These are phyloP conservation scores for Cebidichthys violaceus DNA, from an alignment of 2,113 vertebrate genomes.

Conservation along the genomic window DNA sequence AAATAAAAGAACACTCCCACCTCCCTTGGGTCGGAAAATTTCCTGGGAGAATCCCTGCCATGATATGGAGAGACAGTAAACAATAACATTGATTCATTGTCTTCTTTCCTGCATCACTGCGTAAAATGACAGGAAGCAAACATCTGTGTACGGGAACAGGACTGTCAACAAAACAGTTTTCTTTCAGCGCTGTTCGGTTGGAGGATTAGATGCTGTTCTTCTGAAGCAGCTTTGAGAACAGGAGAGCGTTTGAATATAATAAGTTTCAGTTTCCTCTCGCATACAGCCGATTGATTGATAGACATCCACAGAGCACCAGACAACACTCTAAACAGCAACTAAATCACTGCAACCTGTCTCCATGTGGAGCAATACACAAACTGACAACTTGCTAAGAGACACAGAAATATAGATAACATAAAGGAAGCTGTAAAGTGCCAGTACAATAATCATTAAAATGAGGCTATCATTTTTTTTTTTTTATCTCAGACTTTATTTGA, in stretches of 20 bases:
- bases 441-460: not conserved
- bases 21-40: not conserved
- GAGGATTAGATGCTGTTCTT: not conserved
- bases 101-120: not conserved
- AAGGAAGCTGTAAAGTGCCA: not conserved
- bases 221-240: not conserved
- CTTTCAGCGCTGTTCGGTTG: not conserved
- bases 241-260: not conserved
- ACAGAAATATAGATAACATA: not conserved
- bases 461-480: not conserved
- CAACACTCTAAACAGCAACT: not conserved
- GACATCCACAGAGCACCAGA: not conserved
- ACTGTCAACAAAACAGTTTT: not conserved
- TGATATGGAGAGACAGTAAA: not conserved
- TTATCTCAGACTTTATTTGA: not conserved
- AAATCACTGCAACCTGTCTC: not conserved
- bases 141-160: not conserved
- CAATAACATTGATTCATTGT: slow-evolving; percentile 28
- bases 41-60: slow-evolving; percentile 45
- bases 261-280: rapidly evolving
- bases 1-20: not conserved
- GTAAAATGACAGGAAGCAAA: not conserved
- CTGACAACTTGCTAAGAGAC: not conserved
- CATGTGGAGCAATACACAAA: too few species aligned
- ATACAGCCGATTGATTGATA: not conserved